phyloP scores from a whole-genome alignment of 1,140 invertebrate species.

The Drosophila simulans region DNA sequence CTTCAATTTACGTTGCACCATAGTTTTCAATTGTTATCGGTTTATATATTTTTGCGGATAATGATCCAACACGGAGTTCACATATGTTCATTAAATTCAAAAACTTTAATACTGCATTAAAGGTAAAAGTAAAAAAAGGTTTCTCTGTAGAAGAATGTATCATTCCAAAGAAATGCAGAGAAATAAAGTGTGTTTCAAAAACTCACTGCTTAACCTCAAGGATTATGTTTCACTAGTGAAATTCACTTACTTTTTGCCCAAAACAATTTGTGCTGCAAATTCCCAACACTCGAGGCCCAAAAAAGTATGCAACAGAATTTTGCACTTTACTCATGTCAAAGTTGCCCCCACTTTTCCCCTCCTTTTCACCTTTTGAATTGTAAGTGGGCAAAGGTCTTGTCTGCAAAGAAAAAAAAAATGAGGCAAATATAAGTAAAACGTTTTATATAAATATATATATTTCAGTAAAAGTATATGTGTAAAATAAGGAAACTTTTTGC shows the following conservation, averaged over 20 bases:
- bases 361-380: constrained; percentile 33
- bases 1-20: constrained; percentile 25
- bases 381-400: constrained; percentile 38
- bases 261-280: constrained; percentile 21
- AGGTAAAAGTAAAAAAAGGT: too few species aligned
- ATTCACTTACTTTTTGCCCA: constrained; percentile 21
- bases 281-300: constrained; percentile 24
- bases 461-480: constrained; percentile 7
- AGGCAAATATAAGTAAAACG: neutral
- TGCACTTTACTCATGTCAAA: constrained; percentile 72
- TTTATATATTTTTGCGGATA: neutral
- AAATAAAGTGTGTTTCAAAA: neutral
- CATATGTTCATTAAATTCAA: neutral
- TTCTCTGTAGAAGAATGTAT: neutral
- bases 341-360: constrained; percentile 23
- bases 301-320: constrained; percentile 75
- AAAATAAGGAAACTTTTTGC: constrained; percentile 25
- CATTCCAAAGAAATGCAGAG: neutral
- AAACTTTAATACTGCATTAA: neutral
- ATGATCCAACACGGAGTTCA: neutral
- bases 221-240: constrained; percentile 11
- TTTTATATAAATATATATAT: constrained; percentile 6
- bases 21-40: constrained; percentile 5
- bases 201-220: constrained; percentile 6
- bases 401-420: neutral